Base-by-base conservation (phyloP, 2,113 vertebrate genomes). In the Etia nguti region DNA sequence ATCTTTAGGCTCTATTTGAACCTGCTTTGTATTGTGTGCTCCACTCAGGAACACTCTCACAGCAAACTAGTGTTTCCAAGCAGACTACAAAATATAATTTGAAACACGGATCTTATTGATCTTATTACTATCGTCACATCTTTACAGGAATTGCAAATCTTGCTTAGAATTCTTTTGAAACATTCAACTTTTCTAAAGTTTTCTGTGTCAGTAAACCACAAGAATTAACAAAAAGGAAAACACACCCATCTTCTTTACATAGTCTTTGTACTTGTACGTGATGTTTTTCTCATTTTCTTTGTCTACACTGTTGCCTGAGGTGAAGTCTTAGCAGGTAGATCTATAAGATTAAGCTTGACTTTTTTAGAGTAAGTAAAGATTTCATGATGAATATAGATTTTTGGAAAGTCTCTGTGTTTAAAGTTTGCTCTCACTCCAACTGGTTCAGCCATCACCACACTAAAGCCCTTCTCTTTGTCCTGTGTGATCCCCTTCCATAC, bases 301-400 rank as follows among this genome's bases (percentile, higher is more conserved):
- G 73, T 89, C 73, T 73, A 68, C 15, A 50, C 20, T 6, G 41
- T 81, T 62, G 84, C 90, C 86, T 59, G 57, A 89, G 91, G 83
- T 85, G 34, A 86, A 83, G 43, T 88, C 83, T 88, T 85, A 70
- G 81, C 85, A 90, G 86, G 85, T 93, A 82, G 89, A 86, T 81
- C 85, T 84, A 13, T 29, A 54, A 86, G 89, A 90, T 93, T 90
- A 93, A 84, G 80, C 65, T 26, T 60, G 18, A 82, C 89, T 65
- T 54, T 73, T 65, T 87, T 24, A 59, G 82, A 60, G 52, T 16
- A 36, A 36, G 24, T 80, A 57, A 82, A 79, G 91, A 34, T 77
- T 41, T 11, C 87, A 34, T 52, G 52, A 79, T 82, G 88, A 90
- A 89, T 90, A 73, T 81, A 80, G 85, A 88, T 90, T 87, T 81